phyloP scores from a whole-genome alignment of 2,888 invertebrate genomes.

The Mimachlamys varia region DNA sequence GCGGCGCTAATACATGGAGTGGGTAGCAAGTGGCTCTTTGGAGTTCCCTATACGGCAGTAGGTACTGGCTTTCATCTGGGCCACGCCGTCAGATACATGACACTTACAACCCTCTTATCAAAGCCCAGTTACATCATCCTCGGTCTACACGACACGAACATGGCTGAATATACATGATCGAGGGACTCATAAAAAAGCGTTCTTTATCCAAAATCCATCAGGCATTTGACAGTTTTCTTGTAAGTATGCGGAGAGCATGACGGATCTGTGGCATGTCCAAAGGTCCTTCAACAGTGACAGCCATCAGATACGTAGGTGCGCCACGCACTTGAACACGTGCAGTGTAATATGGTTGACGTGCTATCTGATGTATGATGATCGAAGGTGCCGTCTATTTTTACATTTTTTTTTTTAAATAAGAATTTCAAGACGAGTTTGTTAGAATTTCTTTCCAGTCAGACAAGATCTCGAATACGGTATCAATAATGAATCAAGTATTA shows the following conservation, averaged over 20 bases:
- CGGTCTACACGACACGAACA: not conserved
- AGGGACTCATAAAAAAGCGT: not conserved
- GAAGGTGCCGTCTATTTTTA: not conserved
- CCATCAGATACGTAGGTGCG: not conserved
- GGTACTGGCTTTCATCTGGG: not conserved
- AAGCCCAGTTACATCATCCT: not conserved
- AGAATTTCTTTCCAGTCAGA: not conserved
- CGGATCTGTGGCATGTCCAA: not conserved
- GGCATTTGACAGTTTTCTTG: not conserved
- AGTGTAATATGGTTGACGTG: not conserved
- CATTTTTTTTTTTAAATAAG: not conserved
- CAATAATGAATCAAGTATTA: no score
- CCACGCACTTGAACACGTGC: not conserved
- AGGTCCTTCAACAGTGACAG: not conserved
- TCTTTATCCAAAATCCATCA: not conserved
- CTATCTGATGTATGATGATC: not conserved
- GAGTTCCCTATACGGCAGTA: not conserved
- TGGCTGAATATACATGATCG: not conserved
- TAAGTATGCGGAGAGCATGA: not conserved
- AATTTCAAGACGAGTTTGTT: not conserved
- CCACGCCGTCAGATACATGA: not conserved
- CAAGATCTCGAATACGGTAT: no score
- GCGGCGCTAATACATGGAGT: not conserved
- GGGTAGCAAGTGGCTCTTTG: not conserved
- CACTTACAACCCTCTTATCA: not conserved